phyloP scores from a whole-genome alignment of 2,113 vertebrate species.

The Hydropotes inermis region DNA sequence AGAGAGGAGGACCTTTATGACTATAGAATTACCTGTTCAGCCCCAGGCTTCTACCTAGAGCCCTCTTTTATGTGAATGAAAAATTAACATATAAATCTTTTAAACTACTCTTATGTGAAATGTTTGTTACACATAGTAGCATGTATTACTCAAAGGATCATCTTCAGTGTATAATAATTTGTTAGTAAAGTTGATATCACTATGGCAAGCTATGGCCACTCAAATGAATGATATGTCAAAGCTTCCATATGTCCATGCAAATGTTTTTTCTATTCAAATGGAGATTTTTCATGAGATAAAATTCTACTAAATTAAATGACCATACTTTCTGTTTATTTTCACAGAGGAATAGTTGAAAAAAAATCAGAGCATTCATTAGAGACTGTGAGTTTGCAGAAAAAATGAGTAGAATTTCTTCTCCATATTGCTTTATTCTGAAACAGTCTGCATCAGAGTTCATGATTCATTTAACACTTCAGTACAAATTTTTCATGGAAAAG shows the following conservation, averaged over 20 bases:
- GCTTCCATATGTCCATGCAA: neutral
- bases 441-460: neutral
- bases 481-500: constrained; percentile 28
- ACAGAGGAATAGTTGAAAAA: neutral
- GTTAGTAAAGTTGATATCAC: neutral
- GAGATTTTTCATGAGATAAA: neutral
- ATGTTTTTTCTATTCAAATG: neutral
- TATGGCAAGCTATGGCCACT: neutral
- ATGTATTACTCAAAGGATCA: neutral
- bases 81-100: neutral
- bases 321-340: constrained; percentile 11
- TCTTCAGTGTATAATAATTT: neutral
- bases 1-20: neutral
- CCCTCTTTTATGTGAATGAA: neutral
- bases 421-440: constrained; percentile 4
- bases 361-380: neutral
- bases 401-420: neutral
- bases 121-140: neutral
- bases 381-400: neutral
- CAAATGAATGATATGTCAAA: neutral
- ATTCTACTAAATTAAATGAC: neutral
- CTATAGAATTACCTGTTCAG: neutral
- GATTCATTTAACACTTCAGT: constrained; percentile 12
- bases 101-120: neutral
- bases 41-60: neutral